These are phyloP conservation scores for Pocillopora damicornis DNA, from an alignment of 64 coral and sea anemone genomes.

Conservation along the genomic window DNA sequence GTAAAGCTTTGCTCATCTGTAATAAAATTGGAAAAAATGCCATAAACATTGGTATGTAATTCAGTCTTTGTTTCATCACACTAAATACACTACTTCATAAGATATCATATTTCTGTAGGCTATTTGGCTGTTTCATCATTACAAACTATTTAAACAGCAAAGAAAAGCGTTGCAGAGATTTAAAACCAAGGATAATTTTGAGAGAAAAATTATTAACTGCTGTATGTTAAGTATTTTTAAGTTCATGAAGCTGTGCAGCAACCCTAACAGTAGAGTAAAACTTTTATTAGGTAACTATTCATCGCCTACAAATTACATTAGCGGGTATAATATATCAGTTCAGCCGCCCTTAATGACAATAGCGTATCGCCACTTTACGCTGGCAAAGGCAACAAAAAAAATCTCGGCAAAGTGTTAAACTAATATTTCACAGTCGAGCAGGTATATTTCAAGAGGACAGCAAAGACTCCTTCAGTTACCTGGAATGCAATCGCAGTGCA, in stretches of 20 bases:
- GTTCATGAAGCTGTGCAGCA: not conserved
- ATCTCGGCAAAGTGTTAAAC: no score
- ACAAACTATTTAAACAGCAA: no score
- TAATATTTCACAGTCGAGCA: not conserved
- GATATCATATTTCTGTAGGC: no score
- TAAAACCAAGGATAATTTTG: no score
- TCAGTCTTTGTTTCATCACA: no score
- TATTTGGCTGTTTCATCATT: no score
- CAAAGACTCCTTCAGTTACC: slow-evolving; percentile 24
- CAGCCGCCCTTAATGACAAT: not conserved
- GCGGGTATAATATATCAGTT: slow-evolving; percentile 11
- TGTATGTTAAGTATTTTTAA: no score
- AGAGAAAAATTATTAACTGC: no score
- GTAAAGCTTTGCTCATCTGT: slow-evolving; percentile 66
- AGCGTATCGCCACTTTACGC: not conserved
- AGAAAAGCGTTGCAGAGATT: no score
- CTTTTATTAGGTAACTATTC: not conserved
- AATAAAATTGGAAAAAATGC: not conserved
- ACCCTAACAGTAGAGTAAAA: not conserved
- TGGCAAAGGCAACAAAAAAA: no score
- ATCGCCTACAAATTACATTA: not conserved
- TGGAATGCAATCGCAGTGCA: slow-evolving; percentile 91
- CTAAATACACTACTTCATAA: no score
- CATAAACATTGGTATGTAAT: not conserved
- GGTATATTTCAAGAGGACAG: not conserved